A percentile compares a stretch with the other conserved stretches of the same genome.
phyloP scores from a whole-genome alignment of 2,888 invertebrate species.

The Nephrotoma appendiculata region DNA sequence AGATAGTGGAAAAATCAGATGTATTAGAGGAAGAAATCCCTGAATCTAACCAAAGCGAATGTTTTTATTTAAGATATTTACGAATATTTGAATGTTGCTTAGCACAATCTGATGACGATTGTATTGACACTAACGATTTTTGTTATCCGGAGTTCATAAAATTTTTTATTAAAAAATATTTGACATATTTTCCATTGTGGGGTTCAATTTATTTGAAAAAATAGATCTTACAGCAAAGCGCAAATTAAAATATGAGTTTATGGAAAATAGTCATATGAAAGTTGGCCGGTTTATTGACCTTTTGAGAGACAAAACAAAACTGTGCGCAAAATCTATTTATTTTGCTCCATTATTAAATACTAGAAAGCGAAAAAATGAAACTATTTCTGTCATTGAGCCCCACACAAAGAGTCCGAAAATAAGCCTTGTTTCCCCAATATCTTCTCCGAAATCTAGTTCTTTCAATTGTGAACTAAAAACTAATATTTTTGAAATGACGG shows the following conservation, averaged over 20 bases:
- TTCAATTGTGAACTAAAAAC: too few species aligned
- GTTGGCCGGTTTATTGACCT: background rate
- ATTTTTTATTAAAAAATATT: background rate
- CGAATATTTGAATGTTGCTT: background rate
- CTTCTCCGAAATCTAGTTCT: too few species aligned
- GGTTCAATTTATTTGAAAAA: background rate
- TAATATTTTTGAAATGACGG: too few species aligned
- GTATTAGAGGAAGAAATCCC: background rate
- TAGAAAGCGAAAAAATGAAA: too few species aligned
- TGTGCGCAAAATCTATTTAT: too few species aligned
- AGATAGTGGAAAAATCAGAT: background rate
- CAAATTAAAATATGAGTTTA: background rate
- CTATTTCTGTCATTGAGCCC: too few species aligned
- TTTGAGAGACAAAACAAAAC: background rate
- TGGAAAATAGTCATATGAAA: background rate
- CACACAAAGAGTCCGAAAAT: too few species aligned
- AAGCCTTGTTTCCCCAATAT: too few species aligned
- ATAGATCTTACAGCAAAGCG: background rate
- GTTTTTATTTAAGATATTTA: background rate
- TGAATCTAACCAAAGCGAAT: background rate
- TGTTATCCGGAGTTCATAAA: background rate
- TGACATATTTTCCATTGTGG: background rate
- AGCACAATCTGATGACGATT: background rate
- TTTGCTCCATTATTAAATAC: too few species aligned
- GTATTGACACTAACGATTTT: background rate